Evolutionary conservation across 2,888 invertebrate genomes (phyloP), one percentile per base, ranked within the genome.

Genomic region (Cryptophagus acutangulus): DNA sequence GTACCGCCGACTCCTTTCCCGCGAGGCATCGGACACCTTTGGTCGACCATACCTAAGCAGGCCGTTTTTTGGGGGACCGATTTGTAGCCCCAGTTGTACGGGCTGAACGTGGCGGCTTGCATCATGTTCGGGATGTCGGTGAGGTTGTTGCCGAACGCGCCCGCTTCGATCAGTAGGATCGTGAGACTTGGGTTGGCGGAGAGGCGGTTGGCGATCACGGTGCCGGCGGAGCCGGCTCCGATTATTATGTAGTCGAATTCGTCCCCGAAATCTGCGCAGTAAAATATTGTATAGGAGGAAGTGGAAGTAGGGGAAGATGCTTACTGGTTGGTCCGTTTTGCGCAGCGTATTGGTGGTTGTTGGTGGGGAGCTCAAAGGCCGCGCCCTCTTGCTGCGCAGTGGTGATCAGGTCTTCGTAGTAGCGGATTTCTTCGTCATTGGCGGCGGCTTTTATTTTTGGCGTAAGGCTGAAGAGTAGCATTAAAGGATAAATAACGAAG

Each of bases 11-110:
- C 58, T 1, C 71, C 71, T 55, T 70, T 72, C 1, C 75, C 76
- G 26, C 71, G 54, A 0, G 71, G 69, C 66, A 69, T 60, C 5
- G 13, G 4, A 15, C 31, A 31, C 3, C 4, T 15, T n/a, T 16
- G 14, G 14, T 16, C 15, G 3, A 5, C 4, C 31, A 31, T 31
- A 15, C 31, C 31, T 42, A 42, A 18, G 41, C 84, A 84, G 1
- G 80, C 75, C 13, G 71, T 71, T 1, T 72, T 70, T 53, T 84
- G 82, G 0, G 76, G 78, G 51, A 80, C 78, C 46, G 82, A 80
- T 31, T 75, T 75, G 63, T 83, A 87, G 31, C 78, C 78, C 85
- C 86, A 87, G 48, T 84, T 78, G 55, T 79, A 80, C 29, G 76
- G 75, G 0, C 79, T 77, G 28, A 75, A 62, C 52, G 79, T 79